These are phyloP conservation scores for Etheostoma perlongum DNA, from an alignment of 2,797 vertebrate species.

Conservation along the genomic window DNA sequence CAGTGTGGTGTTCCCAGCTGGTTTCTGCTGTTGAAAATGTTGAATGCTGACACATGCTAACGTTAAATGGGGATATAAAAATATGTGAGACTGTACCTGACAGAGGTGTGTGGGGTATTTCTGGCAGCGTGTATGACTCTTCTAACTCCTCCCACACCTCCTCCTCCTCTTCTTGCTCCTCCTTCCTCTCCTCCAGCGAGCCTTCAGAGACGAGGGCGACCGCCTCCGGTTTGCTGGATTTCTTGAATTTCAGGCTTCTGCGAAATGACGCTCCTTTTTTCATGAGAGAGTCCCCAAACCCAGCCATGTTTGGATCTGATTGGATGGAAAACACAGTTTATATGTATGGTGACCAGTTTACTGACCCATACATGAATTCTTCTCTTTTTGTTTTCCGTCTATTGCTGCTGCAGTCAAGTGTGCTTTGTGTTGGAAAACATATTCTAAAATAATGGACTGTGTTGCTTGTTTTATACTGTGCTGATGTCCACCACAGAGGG, in stretches of 20 bases:
- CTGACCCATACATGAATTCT: neutral
- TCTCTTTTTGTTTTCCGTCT: neutral
- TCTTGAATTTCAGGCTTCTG: slow-evolving; percentile 56
- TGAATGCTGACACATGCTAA: too few species aligned
- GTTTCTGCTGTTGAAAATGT: too few species aligned
- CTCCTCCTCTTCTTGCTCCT: slow-evolving; percentile 22
- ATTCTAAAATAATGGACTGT: neutral
- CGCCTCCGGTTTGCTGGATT: neutral
- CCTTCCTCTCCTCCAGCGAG: neutral
- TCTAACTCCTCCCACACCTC: slow-evolving; percentile 32
- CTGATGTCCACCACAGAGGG: too few species aligned
- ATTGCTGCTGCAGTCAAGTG: neutral
- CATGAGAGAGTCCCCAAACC: neutral
- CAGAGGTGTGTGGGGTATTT: slow-evolving; percentile 77
- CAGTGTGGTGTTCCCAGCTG: too few species aligned
- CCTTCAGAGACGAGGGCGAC: slow-evolving; percentile 5
- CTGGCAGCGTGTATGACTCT: slow-evolving; percentile 73
- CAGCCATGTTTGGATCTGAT: slow-evolving; percentile 60
- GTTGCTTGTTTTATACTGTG: too few species aligned
- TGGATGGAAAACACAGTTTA: neutral
- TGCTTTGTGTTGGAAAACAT: neutral
- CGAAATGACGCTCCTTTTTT: slow-evolving; percentile 38
- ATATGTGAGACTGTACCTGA: slow-evolving; percentile 75
- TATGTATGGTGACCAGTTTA: too few species aligned
- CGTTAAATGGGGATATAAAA: neutral